These are phyloP conservation scores for Watsonalla binaria DNA, from an alignment of 2,888 invertebrate genomes.

Conservation along the genomic window DNA sequence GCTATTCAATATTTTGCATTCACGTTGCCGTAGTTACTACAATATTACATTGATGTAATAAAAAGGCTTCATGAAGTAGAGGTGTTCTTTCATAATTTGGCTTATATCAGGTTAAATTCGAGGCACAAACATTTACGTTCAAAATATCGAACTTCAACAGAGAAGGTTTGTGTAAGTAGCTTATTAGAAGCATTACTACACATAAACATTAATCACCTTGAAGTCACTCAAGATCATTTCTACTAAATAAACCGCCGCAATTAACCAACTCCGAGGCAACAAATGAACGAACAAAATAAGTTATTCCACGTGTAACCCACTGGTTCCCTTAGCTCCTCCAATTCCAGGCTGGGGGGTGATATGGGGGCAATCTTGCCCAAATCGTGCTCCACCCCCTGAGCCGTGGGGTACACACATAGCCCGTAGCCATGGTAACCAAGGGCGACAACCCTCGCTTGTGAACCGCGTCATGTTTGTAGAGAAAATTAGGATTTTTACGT, in stretches of 20 bases:
- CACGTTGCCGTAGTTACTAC: too few relatives aligned
- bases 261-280: not conserved
- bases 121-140: too few relatives aligned
- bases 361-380: slow-evolving; percentile 45
- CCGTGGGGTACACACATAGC: slow-evolving; percentile 64
- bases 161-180: too few relatives aligned
- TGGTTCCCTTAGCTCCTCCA: slow-evolving; percentile 23
- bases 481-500: slow-evolving; percentile 32
- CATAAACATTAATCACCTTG: too few relatives aligned
- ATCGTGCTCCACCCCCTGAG: slow-evolving; percentile 27
- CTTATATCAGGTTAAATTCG: too few relatives aligned
- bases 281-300: slow-evolving; percentile 8
- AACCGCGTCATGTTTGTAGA: slow-evolving; percentile 26
- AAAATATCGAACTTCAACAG: too few relatives aligned
- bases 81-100: too few relatives aligned
- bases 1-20: too few relatives aligned
- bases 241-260: not conserved
- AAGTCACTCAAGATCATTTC: too few relatives aligned
- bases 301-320: slow-evolving; percentile 22
- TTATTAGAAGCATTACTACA: too few relatives aligned
- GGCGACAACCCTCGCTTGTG: slow-evolving; percentile 55
- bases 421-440: slow-evolving; percentile 63
- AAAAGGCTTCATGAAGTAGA: too few relatives aligned
- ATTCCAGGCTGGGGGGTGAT: slow-evolving; percentile 21
- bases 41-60: too few relatives aligned